Base-by-base conservation (phyloP, 2,797 vertebrate species). In the Fundulus diaphanus region DNA sequence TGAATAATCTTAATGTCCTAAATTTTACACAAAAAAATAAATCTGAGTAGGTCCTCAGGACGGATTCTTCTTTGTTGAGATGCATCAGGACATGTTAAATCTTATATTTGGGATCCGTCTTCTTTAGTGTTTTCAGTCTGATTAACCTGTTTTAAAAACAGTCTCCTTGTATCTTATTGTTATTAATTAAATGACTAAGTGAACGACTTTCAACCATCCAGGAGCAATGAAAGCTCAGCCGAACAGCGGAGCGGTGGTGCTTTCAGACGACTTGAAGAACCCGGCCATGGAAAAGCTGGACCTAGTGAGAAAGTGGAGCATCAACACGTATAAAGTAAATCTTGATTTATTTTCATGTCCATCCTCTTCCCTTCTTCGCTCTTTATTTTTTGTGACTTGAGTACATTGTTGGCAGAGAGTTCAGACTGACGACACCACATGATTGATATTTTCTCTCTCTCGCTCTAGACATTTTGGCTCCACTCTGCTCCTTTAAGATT, bases 271-370 rank as follows among this genome's bases (percentile, higher is more conserved):
- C 90, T 86, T 97, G 46, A 99, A 97, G 93, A 99, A 94, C 90
- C 97, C 98, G 31, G 97, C 98, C 29, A 96, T 99, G 95, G 98
- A 99, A 90, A 99, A 99, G 90, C 91, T 99, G 89, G 98, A 99
- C 82, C 91, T 99, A 66, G 97, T 99, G 91, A 96, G 97, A 88
- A 99, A 96, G 91, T 99, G 98, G 98, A 99, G 98, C 94, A 95
- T 99, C 90, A 99, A 98, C 92, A 99, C 98, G 1, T 99, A 99
- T 68, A 99, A 99, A 96, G 98, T 99, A 94, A 91, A 94, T 87
- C 42, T 78, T 82, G 22, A 59, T 77, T 81, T 79, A 20, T 74
- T 80, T 82, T 67, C 57, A n/a, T 74, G 29, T 76, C 31, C 20
- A 7, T 71, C 44, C 27, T 73, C 71, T 69, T 57, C 59, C 61